These are phyloP conservation scores for Coenobita brevimanus DNA, from an alignment of 1,140 invertebrate species.

Conservation along the genomic window DNA sequence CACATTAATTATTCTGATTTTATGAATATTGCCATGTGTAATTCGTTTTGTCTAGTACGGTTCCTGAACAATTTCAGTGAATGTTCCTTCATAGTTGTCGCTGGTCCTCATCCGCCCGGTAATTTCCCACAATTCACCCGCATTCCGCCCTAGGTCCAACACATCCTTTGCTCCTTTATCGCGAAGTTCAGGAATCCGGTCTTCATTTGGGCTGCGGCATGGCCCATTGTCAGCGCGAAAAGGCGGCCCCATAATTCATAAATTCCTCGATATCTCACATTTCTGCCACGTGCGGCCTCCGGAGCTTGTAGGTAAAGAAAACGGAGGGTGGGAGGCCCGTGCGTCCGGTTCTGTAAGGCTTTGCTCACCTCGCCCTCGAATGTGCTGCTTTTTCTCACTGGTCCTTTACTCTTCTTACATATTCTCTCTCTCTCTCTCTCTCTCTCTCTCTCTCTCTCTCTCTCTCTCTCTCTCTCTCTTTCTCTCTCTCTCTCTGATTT, in stretches of 20 bases:
- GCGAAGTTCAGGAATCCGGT: background rate
- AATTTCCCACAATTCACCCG: background rate
- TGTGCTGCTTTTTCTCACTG: no score
- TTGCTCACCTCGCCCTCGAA: no score
- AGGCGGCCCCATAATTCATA: constrained; percentile 50
- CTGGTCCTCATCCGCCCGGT: background rate
- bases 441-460: no score
- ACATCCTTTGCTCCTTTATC: background rate
- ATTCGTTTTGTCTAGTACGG: no score
- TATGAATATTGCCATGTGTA: no score
- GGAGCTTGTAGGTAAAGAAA: constrained; percentile 28
- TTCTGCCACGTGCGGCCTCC: constrained; percentile 31
- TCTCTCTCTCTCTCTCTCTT: no score
- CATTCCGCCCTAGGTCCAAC: background rate
- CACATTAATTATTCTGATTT: no score
- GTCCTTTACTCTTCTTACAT: no score
- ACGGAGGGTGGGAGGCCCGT: constrained; percentile 24
- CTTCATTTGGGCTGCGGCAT: background rate
- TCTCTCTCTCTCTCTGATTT: no score
- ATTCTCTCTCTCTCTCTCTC: no score
- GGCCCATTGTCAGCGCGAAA: constrained; percentile 28
- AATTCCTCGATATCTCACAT: constrained; percentile 53
- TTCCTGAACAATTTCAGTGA: no score
- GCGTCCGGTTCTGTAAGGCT: background rate
- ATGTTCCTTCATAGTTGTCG: no score